These are phyloP conservation scores for Cantharis rufa DNA, from an alignment of 2,888 invertebrate species.

Conservation along the genomic window DNA sequence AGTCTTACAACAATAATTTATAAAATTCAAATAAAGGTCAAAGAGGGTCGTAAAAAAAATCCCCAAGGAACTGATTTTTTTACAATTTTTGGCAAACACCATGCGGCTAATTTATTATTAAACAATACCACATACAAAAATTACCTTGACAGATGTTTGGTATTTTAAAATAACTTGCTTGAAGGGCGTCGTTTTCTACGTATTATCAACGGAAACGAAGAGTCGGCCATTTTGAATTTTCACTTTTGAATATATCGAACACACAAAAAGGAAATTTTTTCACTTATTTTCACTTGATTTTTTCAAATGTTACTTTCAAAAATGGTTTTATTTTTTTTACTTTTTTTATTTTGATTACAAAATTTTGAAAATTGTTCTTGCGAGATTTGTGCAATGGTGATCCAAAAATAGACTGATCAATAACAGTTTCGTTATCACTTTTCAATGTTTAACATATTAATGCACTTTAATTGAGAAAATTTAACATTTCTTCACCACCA, in stretches of 20 bases:
- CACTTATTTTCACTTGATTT: constrained; percentile 3
- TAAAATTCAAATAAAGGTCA: not conserved
- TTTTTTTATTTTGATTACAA: not conserved
- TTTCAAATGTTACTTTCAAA: not conserved
- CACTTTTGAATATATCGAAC: constrained; percentile 52
- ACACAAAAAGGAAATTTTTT: constrained; percentile 15
- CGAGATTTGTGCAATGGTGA: constrained; percentile 40
- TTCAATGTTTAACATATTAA: constrained; percentile 5
- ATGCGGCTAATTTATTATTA: not conserved
- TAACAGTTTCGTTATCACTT: constrained; percentile 48
- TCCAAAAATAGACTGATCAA: constrained; percentile 51
- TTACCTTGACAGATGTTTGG: constrained; percentile 42
- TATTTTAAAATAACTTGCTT: constrained; percentile 44
- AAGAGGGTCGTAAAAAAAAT: not conserved
- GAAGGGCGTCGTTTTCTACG: constrained; percentile 48
- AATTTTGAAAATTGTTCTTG: constrained; percentile 34
- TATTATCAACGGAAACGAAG: constrained; percentile 48
- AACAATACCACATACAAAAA: constrained; percentile 31
- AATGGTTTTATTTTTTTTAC: not conserved
- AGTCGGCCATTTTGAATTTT: constrained; percentile 57
- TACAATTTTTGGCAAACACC: constrained; percentile 10
- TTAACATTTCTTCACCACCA: not conserved
- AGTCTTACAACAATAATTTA: not conserved
- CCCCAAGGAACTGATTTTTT: not conserved
- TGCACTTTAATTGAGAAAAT: not conserved